phyloP scores from a whole-genome alignment of 2,113 vertebrate genomes.

The Solea solea region DNA sequence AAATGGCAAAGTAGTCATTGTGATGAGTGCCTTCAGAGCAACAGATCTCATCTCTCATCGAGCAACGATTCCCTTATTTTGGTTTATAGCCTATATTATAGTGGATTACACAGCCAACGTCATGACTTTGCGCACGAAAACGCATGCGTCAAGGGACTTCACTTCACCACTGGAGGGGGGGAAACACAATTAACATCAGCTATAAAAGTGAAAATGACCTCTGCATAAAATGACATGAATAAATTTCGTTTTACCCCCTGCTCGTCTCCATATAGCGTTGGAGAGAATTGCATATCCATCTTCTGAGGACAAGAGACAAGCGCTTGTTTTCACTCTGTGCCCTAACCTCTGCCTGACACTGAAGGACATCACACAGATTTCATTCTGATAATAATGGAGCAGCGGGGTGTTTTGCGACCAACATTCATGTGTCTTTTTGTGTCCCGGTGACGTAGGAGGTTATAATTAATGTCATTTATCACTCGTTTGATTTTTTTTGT shows the following conservation, averaged over 20 bases:
- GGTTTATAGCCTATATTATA: conserved; percentile 24
- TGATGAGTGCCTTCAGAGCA: conserved; percentile 34
- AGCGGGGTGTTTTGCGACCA: conserved; percentile 65
- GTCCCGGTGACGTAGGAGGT: conserved; percentile 56
- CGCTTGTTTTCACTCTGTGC: conserved; percentile 49
- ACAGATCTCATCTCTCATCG: conserved; percentile 35
- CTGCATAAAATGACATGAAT: conserved; percentile 67
- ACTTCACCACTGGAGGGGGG: conserved; percentile 29
- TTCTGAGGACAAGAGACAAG: conserved; percentile 61
- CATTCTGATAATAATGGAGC: conserved; percentile 67
- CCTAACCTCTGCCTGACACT: conserved; percentile 67
- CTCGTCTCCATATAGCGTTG: conserved; percentile 43
- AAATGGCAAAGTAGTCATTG: conserved; percentile 3
- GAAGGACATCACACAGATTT: conserved; percentile 67
- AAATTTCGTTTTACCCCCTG: conserved; percentile 45
- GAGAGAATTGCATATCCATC: conserved; percentile 71
- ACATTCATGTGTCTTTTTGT: conserved; percentile 67
- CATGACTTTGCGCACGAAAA: conserved; percentile 30
- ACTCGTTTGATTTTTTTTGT: conserved; percentile 75
- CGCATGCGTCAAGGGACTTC: conserved; percentile 39
- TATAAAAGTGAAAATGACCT: conserved; percentile 60
- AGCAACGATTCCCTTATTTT: conserved; percentile 29
- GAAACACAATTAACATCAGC: conserved; percentile 54
- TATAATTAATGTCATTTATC: conserved; percentile 84
- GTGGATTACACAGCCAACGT: conserved; percentile 33